Evolutionary conservation across 2,797 vertebrate genomes (phyloP).

Genomic region (Craterocephalus amniculus): DNA sequence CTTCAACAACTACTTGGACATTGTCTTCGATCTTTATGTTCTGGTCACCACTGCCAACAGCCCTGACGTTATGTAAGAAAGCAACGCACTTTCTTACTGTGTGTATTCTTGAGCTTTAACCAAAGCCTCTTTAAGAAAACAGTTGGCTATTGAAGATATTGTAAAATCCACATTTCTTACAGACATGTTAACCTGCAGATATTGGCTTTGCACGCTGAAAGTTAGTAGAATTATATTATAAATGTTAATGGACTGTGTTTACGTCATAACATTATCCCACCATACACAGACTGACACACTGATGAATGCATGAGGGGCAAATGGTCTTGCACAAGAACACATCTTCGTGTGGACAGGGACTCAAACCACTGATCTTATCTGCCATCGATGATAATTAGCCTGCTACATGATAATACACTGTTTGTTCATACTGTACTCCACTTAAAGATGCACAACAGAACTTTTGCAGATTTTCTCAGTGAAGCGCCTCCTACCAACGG

Average conservation of each 20-base stretch:
- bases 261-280: neutral
- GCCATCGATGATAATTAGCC: too few species aligned
- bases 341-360: too few species aligned
- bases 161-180: neutral
- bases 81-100: neutral
- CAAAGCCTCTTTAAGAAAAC: neutral
- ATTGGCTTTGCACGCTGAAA: neutral
- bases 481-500: too few species aligned
- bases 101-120: neutral
- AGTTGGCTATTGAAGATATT: neutral
- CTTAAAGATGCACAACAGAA: too few species aligned
- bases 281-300: too few species aligned
- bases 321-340: too few species aligned
- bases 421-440: too few species aligned
- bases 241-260: neutral
- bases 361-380: too few species aligned
- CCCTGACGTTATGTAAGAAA: conserved; percentile 91
- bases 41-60: conserved; percentile 95
- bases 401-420: too few species aligned
- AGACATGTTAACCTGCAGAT: neutral
- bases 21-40: conserved; percentile 92
- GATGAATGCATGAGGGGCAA: too few species aligned
- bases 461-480: too few species aligned
- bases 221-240: neutral
- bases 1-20: conserved; percentile 89